Evolutionary conservation across 2,113 vertebrate species (phyloP).

Genomic region (Hydrochoerus hydrochaeris): DNA sequence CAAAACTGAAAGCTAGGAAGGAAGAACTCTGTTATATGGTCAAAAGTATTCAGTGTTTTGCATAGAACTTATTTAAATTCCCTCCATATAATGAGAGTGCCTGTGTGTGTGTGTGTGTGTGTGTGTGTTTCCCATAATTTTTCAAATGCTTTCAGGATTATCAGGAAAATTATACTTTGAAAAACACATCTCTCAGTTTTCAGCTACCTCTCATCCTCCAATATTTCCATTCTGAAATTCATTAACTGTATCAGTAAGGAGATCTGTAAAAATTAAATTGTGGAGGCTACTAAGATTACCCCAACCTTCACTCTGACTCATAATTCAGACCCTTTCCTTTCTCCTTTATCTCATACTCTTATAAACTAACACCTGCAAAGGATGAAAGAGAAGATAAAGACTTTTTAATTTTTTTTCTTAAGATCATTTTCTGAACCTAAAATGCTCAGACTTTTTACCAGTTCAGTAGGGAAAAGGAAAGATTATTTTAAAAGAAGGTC

Average conservation of each 20-base stretch:
- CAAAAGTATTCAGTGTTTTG: not conserved
- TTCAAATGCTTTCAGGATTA: not conserved
- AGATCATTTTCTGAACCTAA: not conserved
- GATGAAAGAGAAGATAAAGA: not conserved
- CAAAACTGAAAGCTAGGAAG: not conserved
- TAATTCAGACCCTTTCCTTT: not conserved
- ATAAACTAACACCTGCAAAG: not conserved
- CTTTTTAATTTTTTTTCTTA: not conserved
- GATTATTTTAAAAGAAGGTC: not conserved
- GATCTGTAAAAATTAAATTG: constrained; percentile 20
- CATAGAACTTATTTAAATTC: not conserved
- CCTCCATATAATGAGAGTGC: not conserved
- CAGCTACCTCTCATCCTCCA: not conserved
- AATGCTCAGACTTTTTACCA: not conserved
- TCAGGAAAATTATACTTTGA: not conserved
- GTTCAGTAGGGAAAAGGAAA: not conserved
- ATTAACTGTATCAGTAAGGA: not conserved
- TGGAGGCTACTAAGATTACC: not conserved
- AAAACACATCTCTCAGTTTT: not conserved
- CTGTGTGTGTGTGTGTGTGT: too few species aligned
- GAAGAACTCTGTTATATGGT: not conserved
- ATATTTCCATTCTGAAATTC: not conserved
- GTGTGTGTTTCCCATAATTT: too few species aligned
- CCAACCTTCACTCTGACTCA: not conserved
- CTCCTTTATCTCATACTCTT: not conserved